Conservation (phyloP, 1,140 invertebrate genomes). For the Subanguina moxae region DNA sequence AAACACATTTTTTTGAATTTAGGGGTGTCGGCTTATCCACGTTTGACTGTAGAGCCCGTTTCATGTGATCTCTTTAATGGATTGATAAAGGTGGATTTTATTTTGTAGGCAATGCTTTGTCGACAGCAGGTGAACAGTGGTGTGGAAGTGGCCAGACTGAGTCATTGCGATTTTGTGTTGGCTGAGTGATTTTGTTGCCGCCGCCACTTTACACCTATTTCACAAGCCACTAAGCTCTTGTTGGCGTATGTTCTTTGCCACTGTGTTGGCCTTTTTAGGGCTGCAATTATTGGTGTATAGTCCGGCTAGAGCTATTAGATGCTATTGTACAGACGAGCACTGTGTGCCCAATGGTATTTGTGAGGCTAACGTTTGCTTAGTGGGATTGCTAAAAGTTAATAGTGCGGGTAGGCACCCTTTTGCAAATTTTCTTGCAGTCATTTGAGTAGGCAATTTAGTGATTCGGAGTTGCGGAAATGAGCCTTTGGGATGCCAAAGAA, state of each 20-base stretch:
- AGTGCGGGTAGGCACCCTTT: not conserved
- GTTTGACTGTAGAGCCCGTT: too few species aligned
- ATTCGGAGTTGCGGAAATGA: constrained; percentile 50
- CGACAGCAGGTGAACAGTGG: constrained; percentile 81
- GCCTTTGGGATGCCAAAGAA: constrained; percentile 41
- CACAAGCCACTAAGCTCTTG: too few species aligned
- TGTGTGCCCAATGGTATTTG: constrained; percentile 35
- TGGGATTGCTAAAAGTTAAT: constrained; percentile 24
- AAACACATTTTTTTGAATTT: too few species aligned
- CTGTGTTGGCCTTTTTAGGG: constrained; percentile 3
- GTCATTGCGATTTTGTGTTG: constrained; percentile 62
- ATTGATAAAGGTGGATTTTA: too few species aligned
- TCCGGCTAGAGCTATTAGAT: constrained; percentile 15
- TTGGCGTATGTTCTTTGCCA: not conserved
- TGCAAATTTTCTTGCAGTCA: not conserved
- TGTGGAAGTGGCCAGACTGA: constrained; percentile 71
- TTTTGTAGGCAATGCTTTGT: constrained; percentile 68
- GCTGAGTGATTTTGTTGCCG: too few species aligned
- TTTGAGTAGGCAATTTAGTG: constrained; percentile 21
- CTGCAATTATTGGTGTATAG: not conserved
- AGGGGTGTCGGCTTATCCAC: too few species aligned
- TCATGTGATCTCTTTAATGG: too few species aligned
- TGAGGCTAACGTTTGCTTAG: constrained; percentile 27
- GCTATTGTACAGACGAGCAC: constrained; percentile 34
- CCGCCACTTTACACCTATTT: too few species aligned